Base-by-base conservation (phyloP, 2,113 vertebrate species). In the Protobothrops flavoviridis region DNA sequence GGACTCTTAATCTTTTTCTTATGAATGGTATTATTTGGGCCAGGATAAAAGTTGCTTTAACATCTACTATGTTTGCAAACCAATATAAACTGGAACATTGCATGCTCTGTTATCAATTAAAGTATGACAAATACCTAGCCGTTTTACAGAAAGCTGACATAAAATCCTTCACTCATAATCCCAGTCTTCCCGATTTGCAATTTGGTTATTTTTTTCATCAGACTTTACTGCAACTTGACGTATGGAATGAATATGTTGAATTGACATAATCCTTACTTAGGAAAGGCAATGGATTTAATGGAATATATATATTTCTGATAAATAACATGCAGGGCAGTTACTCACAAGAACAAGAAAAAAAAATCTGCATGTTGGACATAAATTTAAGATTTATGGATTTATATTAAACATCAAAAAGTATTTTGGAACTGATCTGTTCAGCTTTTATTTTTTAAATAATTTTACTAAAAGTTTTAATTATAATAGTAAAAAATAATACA, bases 21-120 rank as follows among this genome's bases (percentile, higher is more conserved):
- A 86, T 10, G 50, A 50, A 0, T 92, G 39, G 91, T 33, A 50
- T 0, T 88, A n/a, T 13, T n/a, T 88, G 4, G 1, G 21, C 56
- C 93, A 93, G 52, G 61, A 55, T 29, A 74, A 90, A 91, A 91
- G 89, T 24, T 56, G 91, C 21, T 0, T 0, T 74, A 95, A 91
- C 91, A 57, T 0, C 0, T 90, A 21, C 2, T 11, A 1, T n/a
- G 0, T 0, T 59, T 93, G 29, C 89, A 56, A 85, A 10, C 0
- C 48, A 92, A 52, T 29, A 69, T 89, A 43, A 95, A 39, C 4
- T 45, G 52, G 69, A 92, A 6, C 87, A 57, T 87, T 85, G 53
- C 17, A 20, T 90, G 53, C 55, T 4, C 9, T 13, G 87, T 20
- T 1, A 5, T 2, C 64, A 5, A 29, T 92, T 94, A 86, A 74